Evolutionary conservation across 1,140 invertebrate species (phyloP).

Genomic region (Neodiprion virginianus): DNA sequence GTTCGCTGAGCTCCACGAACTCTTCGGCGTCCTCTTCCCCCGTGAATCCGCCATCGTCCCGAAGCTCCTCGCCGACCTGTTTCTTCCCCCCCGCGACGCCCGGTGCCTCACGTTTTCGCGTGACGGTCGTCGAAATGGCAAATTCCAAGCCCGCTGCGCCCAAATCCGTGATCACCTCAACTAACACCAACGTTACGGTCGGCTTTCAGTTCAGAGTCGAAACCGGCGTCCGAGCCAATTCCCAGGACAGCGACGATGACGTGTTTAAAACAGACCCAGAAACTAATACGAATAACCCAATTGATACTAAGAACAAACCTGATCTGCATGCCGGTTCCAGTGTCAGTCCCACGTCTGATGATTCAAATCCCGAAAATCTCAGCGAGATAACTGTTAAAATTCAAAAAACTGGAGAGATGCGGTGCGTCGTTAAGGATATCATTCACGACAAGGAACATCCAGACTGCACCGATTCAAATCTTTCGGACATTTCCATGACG

Average conservation of each 20-base stretch:
- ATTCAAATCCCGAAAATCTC: neutral
- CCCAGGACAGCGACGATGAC: constrained; percentile 30
- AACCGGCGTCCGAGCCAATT: constrained; percentile 26
- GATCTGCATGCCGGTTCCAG: neutral
- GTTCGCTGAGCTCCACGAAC: constrained; percentile 48
- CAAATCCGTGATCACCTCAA: constrained; percentile 32
- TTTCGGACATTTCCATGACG: too few relatives aligned
- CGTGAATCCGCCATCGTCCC: constrained; percentile 34
- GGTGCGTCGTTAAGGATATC: constrained; percentile 7
- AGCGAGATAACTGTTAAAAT: neutral
- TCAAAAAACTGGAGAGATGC: neutral
- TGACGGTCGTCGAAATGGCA: constrained; percentile 41
- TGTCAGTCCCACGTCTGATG: neutral
- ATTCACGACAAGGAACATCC: neutral
- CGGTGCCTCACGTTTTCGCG: constrained; percentile 40
- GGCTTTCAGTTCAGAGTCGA: constrained; percentile 35
- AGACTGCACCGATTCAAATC: neutral
- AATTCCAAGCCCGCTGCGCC: constrained; percentile 15
- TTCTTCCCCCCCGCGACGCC: constrained; percentile 36
- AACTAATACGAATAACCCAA: constrained; percentile 1
- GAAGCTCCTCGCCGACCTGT: constrained; percentile 37
- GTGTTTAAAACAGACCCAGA: constrained; percentile 27
- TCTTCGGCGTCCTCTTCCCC: constrained; percentile 44
- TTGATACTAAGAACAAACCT: neutral
- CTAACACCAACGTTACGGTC: constrained; percentile 32